phyloP scores from a whole-genome alignment of 2,797 vertebrate genomes.

The Ptychadena robeensis region DNA sequence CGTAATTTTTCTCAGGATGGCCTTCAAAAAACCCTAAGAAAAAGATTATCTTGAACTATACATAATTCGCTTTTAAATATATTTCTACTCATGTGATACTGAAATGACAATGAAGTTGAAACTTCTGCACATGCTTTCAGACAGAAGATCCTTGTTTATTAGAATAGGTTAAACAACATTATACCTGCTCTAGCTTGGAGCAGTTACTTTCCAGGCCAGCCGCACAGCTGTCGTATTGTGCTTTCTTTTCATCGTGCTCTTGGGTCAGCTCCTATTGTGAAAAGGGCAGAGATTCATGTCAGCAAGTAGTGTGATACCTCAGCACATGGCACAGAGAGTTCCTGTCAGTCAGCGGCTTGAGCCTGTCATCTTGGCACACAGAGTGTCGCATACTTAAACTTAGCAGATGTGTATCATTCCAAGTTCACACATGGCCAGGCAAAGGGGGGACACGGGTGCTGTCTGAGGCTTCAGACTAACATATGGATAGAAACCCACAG shows the following conservation, averaged over 20 bases:
- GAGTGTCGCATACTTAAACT: slow-evolving; percentile 65
- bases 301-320: slow-evolving; percentile 63
- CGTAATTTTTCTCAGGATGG: neutral
- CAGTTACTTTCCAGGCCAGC: slow-evolving; percentile 93
- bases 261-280: slow-evolving; percentile 86
- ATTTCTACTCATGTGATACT: neutral
- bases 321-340: slow-evolving; percentile 64
- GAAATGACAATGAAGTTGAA: neutral
- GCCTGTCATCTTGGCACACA: slow-evolving; percentile 67
- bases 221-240: slow-evolving; percentile 90
- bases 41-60: neutral
- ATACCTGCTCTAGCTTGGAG: slow-evolving; percentile 92
- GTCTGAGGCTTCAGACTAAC: slow-evolving; percentile 25
- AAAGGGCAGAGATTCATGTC: slow-evolving; percentile 65
- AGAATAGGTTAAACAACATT: slow-evolving; percentile 1
- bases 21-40: neutral
- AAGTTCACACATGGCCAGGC: slow-evolving; percentile 54
- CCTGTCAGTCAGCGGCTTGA: slow-evolving; percentile 65
- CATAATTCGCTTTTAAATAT: neutral
- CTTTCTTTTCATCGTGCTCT: slow-evolving; percentile 90
- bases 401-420: slow-evolving; percentile 60
- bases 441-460: slow-evolving; percentile 24
- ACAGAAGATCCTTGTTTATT: neutral
- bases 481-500: slow-evolving; percentile 12
- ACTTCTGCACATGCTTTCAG: neutral